A percentile compares a stretch with the other conserved stretches of the same genome.
Conservation (phyloP, 2,797 vertebrate genomes). For the Enoplosus armatus region DNA sequence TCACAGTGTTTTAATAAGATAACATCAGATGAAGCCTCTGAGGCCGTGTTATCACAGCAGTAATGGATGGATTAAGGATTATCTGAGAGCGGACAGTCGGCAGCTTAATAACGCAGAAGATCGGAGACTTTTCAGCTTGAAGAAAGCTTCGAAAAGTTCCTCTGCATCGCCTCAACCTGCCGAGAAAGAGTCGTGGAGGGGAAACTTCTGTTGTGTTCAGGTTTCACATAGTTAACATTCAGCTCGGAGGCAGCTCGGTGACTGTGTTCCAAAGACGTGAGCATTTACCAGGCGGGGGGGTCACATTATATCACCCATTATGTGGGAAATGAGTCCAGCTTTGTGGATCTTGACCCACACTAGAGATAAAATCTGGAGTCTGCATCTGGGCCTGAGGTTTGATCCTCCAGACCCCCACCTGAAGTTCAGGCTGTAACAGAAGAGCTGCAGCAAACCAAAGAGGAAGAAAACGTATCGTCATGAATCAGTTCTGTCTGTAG, state of each 20-base stretch:
- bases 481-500: too few relatives aligned
- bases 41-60: not conserved
- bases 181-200: not conserved
- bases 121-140: not conserved
- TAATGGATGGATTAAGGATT: constrained; percentile 25
- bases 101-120: constrained; percentile 23
- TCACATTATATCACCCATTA: too few relatives aligned
- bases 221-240: not conserved
- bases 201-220: not conserved
- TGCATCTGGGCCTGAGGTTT: too few relatives aligned
- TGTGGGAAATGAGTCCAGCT: too few relatives aligned
- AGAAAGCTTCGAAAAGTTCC: not conserved
- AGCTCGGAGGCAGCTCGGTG: not conserved
- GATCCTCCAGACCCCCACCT: too few relatives aligned
- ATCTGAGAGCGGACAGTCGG: not conserved
- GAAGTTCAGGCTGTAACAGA: not conserved
- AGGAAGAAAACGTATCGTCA: too few relatives aligned
- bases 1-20: constrained; percentile 1
- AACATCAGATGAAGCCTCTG: not conserved
- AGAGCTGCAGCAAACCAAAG: too few relatives aligned
- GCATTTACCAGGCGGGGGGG: too few relatives aligned
- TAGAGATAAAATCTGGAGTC: too few relatives aligned
- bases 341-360: too few relatives aligned
- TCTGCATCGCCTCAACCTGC: not conserved
- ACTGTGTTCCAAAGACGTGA: too few relatives aligned